These are phyloP conservation scores for Carettochelys insculpta DNA, from an alignment of 2,113 vertebrate species.

Conservation along the genomic window DNA sequence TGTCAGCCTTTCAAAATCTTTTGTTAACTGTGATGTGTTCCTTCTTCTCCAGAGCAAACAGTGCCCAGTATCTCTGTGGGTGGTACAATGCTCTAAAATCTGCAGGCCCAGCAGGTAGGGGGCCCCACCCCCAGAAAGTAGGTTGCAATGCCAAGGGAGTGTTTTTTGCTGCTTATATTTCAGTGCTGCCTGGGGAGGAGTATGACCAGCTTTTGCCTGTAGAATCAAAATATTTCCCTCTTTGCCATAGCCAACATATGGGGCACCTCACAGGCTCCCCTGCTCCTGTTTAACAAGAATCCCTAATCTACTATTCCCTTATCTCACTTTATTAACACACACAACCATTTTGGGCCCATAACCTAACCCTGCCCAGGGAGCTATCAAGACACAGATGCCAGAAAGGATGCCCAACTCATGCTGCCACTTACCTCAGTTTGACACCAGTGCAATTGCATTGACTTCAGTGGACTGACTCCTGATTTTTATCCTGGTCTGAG, in stretches of 20 bases:
- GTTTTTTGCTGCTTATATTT: neutral
- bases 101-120: neutral
- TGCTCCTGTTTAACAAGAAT: neutral
- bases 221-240: neutral
- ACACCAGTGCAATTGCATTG: neutral
- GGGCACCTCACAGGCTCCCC: neutral
- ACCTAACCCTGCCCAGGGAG: neutral
- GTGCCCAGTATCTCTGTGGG: neutral
- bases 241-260: neutral
- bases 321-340: neutral
- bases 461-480: neutral
- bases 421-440: neutral
- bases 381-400: neutral
- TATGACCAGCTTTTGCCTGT: neutral
- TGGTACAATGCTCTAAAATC: neutral
- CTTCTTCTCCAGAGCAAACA: neutral
- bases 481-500: neutral
- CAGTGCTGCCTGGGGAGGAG: neutral
- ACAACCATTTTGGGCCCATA: neutral
- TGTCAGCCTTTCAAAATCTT: neutral
- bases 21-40: neutral
- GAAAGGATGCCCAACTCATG: neutral
- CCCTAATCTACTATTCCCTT: neutral
- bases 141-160: neutral
- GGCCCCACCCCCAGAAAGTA: neutral